Evolutionary conservation across 53 echinoderm and acorn worm species (phyloP), one percentile per base, ranked within the genome.

Genomic region (Holothuria leucospilota): DNA sequence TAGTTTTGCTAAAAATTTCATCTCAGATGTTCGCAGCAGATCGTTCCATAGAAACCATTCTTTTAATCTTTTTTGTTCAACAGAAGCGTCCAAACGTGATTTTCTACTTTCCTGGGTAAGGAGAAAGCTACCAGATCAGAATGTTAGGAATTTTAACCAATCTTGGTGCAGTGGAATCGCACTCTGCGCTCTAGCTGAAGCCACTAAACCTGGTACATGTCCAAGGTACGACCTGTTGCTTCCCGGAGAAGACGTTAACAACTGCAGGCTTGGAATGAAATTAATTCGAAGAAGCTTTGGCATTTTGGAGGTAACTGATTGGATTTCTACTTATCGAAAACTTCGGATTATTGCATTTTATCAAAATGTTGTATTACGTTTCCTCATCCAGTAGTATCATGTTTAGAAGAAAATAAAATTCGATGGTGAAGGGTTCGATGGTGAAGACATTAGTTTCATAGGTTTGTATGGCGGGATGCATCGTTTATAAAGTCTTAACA

Each of bases 191-290:
- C 88, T 99, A 59, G 90, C 90, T 73, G 90, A 99, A 30, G 82
- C 88, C 0, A 86, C 95, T 2, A 90, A 88, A 15, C 93, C 93
- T 26, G 90, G 89, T 2, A 88, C 95, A 39, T 95, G 95, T 60
- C 99, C 99, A 20, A 82, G 98, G 18, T 89, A 92, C 62, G 99
- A 99, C 51, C 84, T 99, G 18, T 89, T 99, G 10, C 66, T 89
- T 16, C 90, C 82, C 38, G 90, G 90, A 26, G 70, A 90, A n/a
- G 59, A 58, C 21, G 92, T 91, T 61, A 99, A 99, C 83, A 99
- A 98, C 77, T 95, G 99, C 85, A 82, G 99, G 20, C 90, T 99
- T 25, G 99, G 89, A 20, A 86, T 99, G 91, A 92, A 90, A 53
- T 87, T 99, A 24, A 85, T 93, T 2, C 88, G 88, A 30, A 90